Conservation (phyloP, 2,797 vertebrate species). For the Vultur gryphus region DNA sequence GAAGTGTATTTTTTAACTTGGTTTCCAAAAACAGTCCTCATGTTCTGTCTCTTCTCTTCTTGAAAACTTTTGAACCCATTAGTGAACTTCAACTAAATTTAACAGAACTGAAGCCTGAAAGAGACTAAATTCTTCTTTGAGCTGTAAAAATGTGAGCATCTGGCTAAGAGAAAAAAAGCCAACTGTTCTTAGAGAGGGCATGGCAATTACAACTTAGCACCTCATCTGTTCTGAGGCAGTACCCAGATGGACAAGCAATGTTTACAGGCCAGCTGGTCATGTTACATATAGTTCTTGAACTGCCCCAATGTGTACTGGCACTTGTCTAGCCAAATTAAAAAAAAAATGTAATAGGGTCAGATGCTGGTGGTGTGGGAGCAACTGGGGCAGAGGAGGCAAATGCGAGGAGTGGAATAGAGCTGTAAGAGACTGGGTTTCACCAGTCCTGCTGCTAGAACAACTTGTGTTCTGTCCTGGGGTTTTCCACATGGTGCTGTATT, state of each 20-base stretch:
- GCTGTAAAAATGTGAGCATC: background rate
- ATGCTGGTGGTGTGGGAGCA: background rate
- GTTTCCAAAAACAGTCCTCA: background rate
- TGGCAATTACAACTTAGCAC: background rate
- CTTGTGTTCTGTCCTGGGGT: background rate
- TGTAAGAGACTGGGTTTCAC: background rate
- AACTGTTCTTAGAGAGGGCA: background rate
- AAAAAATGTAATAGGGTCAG: background rate
- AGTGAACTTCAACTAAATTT: background rate
- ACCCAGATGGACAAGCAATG: background rate
- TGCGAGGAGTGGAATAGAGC: background rate
- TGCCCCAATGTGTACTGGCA: background rate
- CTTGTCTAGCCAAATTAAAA: background rate
- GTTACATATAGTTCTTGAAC: background rate
- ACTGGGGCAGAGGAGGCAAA: background rate
- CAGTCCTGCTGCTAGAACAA: background rate
- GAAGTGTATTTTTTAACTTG: background rate
- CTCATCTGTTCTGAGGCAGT: background rate
- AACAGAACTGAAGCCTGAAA: background rate
- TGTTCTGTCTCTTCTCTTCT: background rate
- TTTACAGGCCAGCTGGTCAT: background rate
- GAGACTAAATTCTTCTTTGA: background rate
- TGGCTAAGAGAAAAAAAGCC: background rate
- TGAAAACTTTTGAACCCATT: background rate
- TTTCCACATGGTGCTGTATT: background rate